Base-by-base conservation (phyloP, 2,888 invertebrate genomes). In the Pollenia angustigena region DNA sequence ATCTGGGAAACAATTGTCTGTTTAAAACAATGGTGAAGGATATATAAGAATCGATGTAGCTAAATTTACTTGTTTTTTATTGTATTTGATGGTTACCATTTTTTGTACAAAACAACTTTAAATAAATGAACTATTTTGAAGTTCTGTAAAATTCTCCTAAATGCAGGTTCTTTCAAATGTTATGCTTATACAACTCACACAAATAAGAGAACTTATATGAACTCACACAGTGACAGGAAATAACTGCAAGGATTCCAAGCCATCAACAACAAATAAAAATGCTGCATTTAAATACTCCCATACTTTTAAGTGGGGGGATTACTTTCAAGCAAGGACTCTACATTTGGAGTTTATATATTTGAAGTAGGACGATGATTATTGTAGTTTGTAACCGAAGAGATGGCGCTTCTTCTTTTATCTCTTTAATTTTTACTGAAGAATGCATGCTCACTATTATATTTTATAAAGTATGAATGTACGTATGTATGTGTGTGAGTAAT, bases 251-350 rank as follows among this genome's bases (percentile, higher is more conserved):
- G 76, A 84, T 14, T 40, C 18, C 16, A 60, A 74, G 68, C 48
- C 50, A 75, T 80, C 68, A 85, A 18, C 85, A 78, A 81, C 87
- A 87, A 87, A 87, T 87, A 87, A 85, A 87, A 87, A 81, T 76
- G 76, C 85, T 81, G 84, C 74, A 87, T 81, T 85, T 74, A 68
- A 23, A 68, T 69, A 83, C 79, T 79, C 72, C 71, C 76, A 82
- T 44, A 46, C 32, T 32, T 58, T 42, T 10, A 64, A 71, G 60
- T 12, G 14, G 71, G 16, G 46, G 18, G 52, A 23, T 8, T 40
- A 60, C 11, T 10, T 76, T 44, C 9, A 16, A 12, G 16, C 48
- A 64, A 62, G 44, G 64, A 75, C 42, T 69, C 62, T 18, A 12
- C 23, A 23, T 52, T 58, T 48, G 54, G 42, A 56, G 64, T 60